Percentiles rank a stretch among this genome's conserved stretches.
Evolutionary conservation across 2,113 vertebrate genomes (phyloP).

Genomic region (Cryptomyrus ogoouensis): DNA sequence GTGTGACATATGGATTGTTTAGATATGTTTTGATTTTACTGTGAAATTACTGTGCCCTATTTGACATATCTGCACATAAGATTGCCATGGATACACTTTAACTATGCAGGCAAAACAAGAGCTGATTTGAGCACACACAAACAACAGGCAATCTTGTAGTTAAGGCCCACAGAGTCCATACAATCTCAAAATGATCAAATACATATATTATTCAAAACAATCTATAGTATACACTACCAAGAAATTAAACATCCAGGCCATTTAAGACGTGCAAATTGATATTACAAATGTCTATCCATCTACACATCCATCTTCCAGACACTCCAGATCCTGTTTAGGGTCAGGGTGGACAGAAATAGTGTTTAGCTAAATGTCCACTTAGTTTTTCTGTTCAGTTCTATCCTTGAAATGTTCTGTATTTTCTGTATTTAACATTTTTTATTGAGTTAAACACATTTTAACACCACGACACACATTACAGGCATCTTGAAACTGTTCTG

Average conservation of each 20-base stretch:
- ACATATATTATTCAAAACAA: neutral
- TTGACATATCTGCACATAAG: neutral
- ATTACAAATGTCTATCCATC: neutral
- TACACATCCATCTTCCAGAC: neutral
- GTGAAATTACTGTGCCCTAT: neutral
- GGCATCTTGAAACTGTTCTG: neutral
- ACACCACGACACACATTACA: neutral
- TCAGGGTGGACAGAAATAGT: neutral
- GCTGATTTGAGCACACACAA: neutral
- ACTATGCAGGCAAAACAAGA: neutral
- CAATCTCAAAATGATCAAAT: neutral
- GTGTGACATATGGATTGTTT: neutral
- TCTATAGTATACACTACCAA: neutral
- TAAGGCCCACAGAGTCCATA: neutral
- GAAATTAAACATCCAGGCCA: neutral
- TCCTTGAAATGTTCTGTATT: neutral
- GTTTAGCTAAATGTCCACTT: neutral
- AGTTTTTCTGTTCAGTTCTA: neutral
- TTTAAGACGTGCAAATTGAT: conserved; percentile 11
- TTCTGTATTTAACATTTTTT: neutral
- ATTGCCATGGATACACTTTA: neutral
- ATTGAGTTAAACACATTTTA: neutral
- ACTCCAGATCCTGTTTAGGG: neutral
- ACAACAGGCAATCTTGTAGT: neutral
- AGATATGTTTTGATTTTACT: neutral